Percentiles rank a stretch among this genome's conserved stretches.
Conservation (phyloP, 2,113 vertebrate genomes). For the Gopherus flavomarginatus region DNA sequence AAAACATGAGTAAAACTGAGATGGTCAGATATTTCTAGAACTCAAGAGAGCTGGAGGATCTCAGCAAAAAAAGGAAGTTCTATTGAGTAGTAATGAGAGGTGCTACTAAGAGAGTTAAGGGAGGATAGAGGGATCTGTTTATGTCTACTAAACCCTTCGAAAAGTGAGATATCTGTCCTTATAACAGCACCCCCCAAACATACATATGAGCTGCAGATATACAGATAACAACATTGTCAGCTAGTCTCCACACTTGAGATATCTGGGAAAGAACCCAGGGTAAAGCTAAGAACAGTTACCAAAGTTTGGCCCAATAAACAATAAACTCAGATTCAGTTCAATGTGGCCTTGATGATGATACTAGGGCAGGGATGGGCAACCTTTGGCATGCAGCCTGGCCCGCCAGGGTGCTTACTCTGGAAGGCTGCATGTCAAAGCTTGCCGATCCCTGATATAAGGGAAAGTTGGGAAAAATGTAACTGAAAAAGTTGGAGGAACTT, state of each 20-base stretch:
- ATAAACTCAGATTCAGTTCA: neutral
- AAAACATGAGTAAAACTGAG: neutral
- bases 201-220: accelerated
- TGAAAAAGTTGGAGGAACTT: neutral
- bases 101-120: neutral
- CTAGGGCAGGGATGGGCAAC: neutral
- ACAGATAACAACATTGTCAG: neutral
- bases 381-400: no score
- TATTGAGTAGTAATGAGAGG: neutral
- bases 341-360: neutral
- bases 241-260: neutral
- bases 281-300: neutral
- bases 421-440: no score
- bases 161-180: neutral
- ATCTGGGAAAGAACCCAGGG: neutral
- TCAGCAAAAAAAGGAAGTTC: neutral
- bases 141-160: neutral
- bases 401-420: no score
- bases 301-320: neutral
- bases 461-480: neutral
- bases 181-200: neutral
- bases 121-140: neutral
- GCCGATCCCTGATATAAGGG: neutral
- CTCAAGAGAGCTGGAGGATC: neutral
- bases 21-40: accelerated